Evolutionary conservation across 64 coral and sea anemone genomes (phyloP).

Genomic region (Actinia tenebrosa): DNA sequence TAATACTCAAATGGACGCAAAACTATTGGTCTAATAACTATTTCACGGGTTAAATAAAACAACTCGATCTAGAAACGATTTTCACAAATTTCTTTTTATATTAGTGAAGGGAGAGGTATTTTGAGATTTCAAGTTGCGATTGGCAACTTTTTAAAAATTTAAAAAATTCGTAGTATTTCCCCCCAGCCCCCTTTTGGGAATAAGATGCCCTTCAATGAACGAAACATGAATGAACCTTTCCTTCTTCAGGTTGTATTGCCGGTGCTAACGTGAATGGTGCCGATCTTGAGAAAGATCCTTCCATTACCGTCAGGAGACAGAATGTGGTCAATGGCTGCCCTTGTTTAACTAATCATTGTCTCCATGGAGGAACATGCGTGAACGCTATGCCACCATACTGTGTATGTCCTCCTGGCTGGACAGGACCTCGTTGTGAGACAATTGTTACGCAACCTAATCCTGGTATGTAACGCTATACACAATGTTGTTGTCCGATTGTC

Average conservation of each 20-base stretch:
- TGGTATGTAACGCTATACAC: conserved; percentile 37
- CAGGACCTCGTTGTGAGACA: conserved; percentile 33
- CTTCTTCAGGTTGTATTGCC: conserved; percentile 65
- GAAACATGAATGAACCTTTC: not conserved
- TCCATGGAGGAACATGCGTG: conserved; percentile 63
- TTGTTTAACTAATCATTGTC: conserved; percentile 50
- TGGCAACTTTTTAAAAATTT: no score
- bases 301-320: conserved; percentile 53
- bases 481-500: not conserved
- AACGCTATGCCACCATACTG: conserved; percentile 62
- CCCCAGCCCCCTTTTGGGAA: no score
- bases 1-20: no score
- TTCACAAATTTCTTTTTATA: no score
- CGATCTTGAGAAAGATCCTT: conserved; percentile 70
- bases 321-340: conserved; percentile 88
- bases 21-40: not conserved
- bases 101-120: no score
- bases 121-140: no score
- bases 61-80: no score
- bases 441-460: conserved; percentile 33
- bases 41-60: no score
- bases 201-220: no score
- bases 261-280: conserved; percentile 73
- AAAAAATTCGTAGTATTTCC: no score
- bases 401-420: conserved; percentile 65